phyloP scores from a whole-genome alignment of 2,113 vertebrate species.

The Piprites chloris region DNA sequence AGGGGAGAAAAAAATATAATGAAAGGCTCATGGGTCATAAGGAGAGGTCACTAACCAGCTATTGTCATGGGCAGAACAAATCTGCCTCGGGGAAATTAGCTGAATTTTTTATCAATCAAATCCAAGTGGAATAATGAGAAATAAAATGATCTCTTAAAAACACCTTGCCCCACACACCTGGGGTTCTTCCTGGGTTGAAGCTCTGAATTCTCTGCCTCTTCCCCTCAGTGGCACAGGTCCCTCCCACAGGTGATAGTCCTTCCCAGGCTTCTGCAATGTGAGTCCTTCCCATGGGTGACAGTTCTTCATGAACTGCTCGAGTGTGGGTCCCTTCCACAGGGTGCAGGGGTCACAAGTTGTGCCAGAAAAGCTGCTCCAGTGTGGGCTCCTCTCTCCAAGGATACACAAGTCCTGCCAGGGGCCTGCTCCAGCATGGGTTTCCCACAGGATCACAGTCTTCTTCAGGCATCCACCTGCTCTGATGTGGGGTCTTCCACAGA shows the following conservation, averaged over 20 bases:
- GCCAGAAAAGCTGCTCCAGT: neutral
- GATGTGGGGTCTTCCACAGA: neutral
- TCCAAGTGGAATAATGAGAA: neutral
- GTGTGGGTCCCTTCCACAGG: neutral
- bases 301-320: neutral
- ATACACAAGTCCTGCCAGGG: neutral
- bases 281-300: neutral
- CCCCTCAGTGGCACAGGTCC: neutral
- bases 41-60: neutral
- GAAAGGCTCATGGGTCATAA: neutral
- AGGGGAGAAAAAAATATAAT: neutral
- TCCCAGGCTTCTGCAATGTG: neutral
- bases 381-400: neutral
- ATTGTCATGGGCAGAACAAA: neutral
- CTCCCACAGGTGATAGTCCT: neutral
- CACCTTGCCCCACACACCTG: accelerated
- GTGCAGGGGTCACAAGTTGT: neutral
- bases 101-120: neutral
- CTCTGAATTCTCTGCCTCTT: neutral
- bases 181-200: neutral
- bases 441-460: neutral
- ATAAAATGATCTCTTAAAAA: neutral
- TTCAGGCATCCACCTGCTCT: neutral
- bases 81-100: neutral
- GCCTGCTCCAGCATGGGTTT: neutral